Conservation (phyloP, 1,140 invertebrate genomes). For the Drosophila sturtevanti region DNA sequence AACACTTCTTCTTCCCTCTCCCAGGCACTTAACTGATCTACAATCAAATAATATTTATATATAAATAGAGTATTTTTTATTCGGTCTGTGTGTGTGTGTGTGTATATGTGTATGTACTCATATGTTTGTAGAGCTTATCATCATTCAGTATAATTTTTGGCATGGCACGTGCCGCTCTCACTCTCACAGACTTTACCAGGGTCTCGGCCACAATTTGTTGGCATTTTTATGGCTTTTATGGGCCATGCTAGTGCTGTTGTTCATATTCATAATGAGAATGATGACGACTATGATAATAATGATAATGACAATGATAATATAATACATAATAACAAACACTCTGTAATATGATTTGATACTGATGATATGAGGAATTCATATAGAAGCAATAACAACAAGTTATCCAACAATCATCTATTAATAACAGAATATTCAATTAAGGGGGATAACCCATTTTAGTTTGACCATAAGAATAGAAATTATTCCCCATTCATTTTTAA, state of each 20-base stretch:
- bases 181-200: slow-evolving; percentile 7
- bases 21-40: neutral
- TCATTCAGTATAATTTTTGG: slow-evolving; percentile 7
- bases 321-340: neutral
- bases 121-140: slow-evolving; percentile 37
- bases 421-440: too few species aligned
- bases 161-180: slow-evolving; percentile 51
- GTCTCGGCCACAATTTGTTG: slow-evolving; percentile 24
- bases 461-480: too few species aligned
- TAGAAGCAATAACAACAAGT: neutral
- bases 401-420: too few species aligned
- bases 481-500: too few species aligned
- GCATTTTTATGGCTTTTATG: slow-evolving; percentile 6
- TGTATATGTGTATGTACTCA: slow-evolving; percentile 12
- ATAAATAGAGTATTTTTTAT: slow-evolving; percentile 7
- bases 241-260: neutral
- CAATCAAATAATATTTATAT: slow-evolving; percentile 1
- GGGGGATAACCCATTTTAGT: too few species aligned
- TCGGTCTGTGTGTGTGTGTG: slow-evolving; percentile 9
- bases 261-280: neutral
- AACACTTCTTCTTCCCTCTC: neutral
- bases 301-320: neutral
- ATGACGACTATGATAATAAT: neutral
- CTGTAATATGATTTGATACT: neutral
- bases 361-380: neutral